phyloP scores from a whole-genome alignment of 1,140 invertebrate species.

The Ostrea denselamellosa region DNA sequence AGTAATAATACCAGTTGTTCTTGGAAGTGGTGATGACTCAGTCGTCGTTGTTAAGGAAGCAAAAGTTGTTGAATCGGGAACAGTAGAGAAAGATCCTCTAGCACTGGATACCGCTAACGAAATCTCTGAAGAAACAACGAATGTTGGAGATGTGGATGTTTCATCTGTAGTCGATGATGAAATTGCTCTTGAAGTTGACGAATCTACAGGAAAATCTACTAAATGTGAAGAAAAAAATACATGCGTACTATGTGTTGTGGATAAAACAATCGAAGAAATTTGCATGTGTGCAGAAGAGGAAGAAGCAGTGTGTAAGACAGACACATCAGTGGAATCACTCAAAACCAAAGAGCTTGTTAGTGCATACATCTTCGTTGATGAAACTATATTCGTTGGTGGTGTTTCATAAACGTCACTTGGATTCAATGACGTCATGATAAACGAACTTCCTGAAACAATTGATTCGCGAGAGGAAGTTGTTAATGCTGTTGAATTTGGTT shows the following conservation, averaged over 20 bases:
- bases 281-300: not conserved
- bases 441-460: not conserved
- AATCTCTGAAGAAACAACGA: not conserved
- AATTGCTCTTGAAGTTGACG: not conserved
- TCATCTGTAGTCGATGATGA: not conserved
- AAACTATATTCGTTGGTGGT: not conserved
- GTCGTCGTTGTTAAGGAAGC: not conserved
- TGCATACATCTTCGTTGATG: not conserved
- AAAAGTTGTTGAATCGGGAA: not conserved
- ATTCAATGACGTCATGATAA: not conserved
- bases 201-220: not conserved
- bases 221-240: not conserved
- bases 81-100: not conserved
- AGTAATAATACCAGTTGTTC: not conserved
- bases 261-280: not conserved
- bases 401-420: not conserved
- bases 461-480: not conserved
- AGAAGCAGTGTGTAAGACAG: not conserved
- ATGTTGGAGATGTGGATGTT: not conserved
- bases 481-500: not conserved
- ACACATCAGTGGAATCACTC: slow-evolving; percentile 13
- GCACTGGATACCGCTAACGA: not conserved
- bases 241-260: not conserved
- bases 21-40: not conserved
- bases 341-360: not conserved